phyloP scores from a whole-genome alignment of 2,797 vertebrate species.

The Mareca strepera region DNA sequence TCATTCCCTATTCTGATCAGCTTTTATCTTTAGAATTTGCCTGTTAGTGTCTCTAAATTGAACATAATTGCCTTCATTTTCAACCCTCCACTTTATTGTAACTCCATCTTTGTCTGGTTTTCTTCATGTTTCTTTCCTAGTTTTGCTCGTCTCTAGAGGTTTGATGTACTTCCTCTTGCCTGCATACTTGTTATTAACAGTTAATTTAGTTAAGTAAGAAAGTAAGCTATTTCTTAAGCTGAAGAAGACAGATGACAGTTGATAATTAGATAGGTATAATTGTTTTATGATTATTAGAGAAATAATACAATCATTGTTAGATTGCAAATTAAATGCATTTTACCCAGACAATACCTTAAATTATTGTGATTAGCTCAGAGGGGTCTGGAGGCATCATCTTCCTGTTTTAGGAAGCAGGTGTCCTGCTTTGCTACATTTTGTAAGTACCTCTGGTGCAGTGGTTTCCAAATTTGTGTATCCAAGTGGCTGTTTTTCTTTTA shows the following conservation, averaged over 20 bases:
- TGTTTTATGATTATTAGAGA: background rate
- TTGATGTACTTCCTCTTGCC: conserved; percentile 13
- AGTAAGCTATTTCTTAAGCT: conserved; percentile 27
- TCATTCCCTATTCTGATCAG: background rate
- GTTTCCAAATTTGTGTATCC: background rate
- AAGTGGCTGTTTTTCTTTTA: background rate
- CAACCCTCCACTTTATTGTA: background rate
- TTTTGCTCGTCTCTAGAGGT: background rate
- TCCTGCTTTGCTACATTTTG: background rate
- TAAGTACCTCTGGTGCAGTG: background rate
- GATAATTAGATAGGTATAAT: background rate
- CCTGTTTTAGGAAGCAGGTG: background rate
- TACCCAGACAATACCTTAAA: background rate
- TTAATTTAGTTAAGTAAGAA: conserved; percentile 21
- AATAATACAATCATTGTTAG: background rate
- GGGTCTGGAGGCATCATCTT: background rate
- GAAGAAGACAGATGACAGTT: background rate
- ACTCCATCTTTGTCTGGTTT: background rate
- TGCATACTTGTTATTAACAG: background rate
- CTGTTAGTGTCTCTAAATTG: conserved; percentile 22
- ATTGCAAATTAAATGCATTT: background rate
- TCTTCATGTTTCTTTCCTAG: background rate
- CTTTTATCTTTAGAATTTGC: conserved; percentile 43
- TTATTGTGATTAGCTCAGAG: background rate
- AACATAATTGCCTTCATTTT: conserved; percentile 55